Evolutionary conservation across 2,888 invertebrate species (phyloP).

Genomic region (Eupithecia exiguata): DNA sequence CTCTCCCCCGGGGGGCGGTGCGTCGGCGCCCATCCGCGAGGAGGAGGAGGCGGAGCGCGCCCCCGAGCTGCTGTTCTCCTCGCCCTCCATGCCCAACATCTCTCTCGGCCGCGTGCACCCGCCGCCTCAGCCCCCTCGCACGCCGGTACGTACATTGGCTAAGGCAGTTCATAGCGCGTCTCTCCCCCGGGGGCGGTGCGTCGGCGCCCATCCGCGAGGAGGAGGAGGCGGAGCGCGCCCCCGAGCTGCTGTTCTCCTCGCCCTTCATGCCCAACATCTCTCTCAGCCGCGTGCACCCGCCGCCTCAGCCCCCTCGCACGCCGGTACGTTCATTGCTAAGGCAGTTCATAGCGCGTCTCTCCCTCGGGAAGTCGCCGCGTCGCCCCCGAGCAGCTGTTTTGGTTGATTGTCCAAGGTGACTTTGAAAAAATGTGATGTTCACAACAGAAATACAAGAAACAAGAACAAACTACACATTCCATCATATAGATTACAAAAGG

Average conservation of each 20-base stretch:
- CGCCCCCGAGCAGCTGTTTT: slow-evolving; percentile 90
- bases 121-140: slow-evolving; percentile 66
- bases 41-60: slow-evolving; percentile 90
- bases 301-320: slow-evolving; percentile 65
- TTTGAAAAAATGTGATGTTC: too few relatives aligned
- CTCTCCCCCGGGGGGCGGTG: slow-evolving; percentile 68
- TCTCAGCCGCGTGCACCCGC: slow-evolving; percentile 91
- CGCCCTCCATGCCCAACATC: slow-evolving; percentile 98
- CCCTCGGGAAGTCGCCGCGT: slow-evolving; percentile 79
- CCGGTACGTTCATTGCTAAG: slow-evolving; percentile 53
- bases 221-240: slow-evolving; percentile 88
- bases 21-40: slow-evolving; percentile 54
- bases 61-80: slow-evolving; percentile 93
- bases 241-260: slow-evolving; percentile 93
- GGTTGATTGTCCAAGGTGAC: too few relatives aligned
- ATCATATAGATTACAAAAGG: too few relatives aligned
- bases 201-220: slow-evolving; percentile 70
- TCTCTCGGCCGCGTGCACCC: slow-evolving; percentile 94
- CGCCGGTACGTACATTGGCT: slow-evolving; percentile 57
- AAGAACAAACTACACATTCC: too few relatives aligned
- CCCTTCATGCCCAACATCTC: slow-evolving; percentile 99
- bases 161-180: too few relatives aligned
- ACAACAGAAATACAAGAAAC: too few relatives aligned
- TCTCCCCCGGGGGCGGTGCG: slow-evolving; percentile 73
- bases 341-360: too few relatives aligned